phyloP scores from a whole-genome alignment of 2,888 invertebrate genomes.

The Philhelius pedissequus region DNA sequence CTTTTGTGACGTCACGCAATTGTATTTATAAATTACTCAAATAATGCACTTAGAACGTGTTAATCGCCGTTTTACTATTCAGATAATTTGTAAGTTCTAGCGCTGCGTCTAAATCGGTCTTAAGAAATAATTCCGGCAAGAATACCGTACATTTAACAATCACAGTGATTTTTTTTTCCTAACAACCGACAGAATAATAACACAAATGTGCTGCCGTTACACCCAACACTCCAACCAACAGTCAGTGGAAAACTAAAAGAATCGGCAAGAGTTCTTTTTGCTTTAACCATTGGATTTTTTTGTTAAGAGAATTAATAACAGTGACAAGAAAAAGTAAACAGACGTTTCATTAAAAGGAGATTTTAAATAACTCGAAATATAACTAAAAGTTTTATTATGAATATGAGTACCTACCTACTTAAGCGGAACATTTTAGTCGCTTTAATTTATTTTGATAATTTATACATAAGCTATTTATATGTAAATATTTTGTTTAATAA shows the following conservation, averaged over 20 bases:
- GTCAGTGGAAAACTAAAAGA: conserved; percentile 16
- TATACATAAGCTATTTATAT: too few species aligned
- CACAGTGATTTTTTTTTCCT: background rate
- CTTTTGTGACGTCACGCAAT: conserved; percentile 50
- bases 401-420: too few species aligned
- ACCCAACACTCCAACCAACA: conserved; percentile 1
- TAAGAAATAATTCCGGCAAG: background rate
- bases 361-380: too few species aligned
- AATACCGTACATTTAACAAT: conserved; percentile 17
- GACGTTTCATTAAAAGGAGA: background rate
- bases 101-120: background rate
- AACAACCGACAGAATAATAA: background rate
- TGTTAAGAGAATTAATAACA: background rate
- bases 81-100: conserved; percentile 20
- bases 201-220: background rate
- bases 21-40: conserved; percentile 5
- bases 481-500: too few species aligned
- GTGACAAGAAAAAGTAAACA: background rate
- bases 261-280: background rate
- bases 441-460: too few species aligned
- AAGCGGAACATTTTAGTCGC: too few species aligned
- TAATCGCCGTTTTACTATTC: background rate
- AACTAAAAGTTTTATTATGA: too few species aligned
- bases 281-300: background rate
- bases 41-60: conserved; percentile 18